phyloP scores from a whole-genome alignment of 2,888 invertebrate species.

The Heteromyza rotundicornis region DNA sequence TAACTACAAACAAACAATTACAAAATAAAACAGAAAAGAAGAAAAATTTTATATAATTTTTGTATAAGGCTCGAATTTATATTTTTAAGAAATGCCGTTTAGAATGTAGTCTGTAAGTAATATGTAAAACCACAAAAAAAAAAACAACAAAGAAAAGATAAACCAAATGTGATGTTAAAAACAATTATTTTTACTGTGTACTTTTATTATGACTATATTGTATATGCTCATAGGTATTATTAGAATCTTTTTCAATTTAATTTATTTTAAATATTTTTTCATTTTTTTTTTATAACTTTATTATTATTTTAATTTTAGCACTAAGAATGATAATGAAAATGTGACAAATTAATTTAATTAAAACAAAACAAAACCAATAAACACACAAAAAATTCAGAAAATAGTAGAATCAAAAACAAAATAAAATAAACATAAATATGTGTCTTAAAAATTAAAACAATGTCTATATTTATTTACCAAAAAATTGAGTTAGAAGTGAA shows the following conservation, averaged over 20 bases:
- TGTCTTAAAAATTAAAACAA: slow-evolving; percentile 1
- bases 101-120: neutral
- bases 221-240: neutral
- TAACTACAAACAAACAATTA: too few species aligned
- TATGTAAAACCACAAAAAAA: neutral
- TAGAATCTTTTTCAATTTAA: neutral
- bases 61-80: slow-evolving; percentile 5
- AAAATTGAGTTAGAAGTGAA: too few species aligned
- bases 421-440: slow-evolving; percentile 3
- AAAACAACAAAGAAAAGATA: neutral
- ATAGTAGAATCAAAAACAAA: neutral
- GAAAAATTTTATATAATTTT: too few species aligned
- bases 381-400: neutral
- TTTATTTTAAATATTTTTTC: neutral
- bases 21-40: too few species aligned
- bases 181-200: slow-evolving; percentile 7
- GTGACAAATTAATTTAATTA: slow-evolving; percentile 6
- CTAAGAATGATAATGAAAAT: neutral
- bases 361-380: neutral
- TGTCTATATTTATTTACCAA: too few species aligned
- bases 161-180: slow-evolving; percentile 6
- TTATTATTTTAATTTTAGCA: too few species aligned
- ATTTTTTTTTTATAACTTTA: neutral
- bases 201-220: neutral
- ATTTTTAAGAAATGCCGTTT: neutral